Percentiles rank a stretch among this genome's conserved stretches.
Evolutionary conservation across 2,113 vertebrate genomes (phyloP).

Genomic region (Pseudois nayaur): DNA sequence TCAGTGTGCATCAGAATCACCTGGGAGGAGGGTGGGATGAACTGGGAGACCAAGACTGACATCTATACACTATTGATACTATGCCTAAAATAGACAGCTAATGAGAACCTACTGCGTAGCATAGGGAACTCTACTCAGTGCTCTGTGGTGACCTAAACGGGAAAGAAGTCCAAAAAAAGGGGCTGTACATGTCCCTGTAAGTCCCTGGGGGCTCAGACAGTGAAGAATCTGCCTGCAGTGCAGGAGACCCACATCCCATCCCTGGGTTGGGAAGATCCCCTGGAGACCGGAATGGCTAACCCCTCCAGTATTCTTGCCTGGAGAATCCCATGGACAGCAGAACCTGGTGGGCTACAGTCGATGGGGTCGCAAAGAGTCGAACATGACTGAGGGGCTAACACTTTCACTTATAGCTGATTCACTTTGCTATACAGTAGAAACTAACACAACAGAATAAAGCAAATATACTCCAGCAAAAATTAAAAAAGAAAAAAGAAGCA

Average conservation of each 20-base stretch:
- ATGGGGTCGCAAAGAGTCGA: accelerated
- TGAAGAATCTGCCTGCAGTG: background rate
- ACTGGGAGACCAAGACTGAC: background rate
- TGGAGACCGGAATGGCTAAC: background rate
- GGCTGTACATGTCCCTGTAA: background rate
- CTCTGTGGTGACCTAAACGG: background rate
- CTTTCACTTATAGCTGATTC: background rate
- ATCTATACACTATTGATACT: background rate
- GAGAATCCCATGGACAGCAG: background rate
- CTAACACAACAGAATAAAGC: background rate
- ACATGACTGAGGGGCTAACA: background rate
- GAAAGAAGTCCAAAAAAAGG: background rate
- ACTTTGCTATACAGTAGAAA: background rate
- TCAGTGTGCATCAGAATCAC: background rate
- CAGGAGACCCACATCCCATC: background rate
- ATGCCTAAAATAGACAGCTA: background rate
- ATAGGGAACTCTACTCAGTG: background rate
- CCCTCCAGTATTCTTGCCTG: background rate
- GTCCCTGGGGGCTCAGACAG: background rate
- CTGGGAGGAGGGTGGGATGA: background rate
- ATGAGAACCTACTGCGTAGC: background rate
- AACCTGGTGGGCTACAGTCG: background rate
- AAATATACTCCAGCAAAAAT: background rate
- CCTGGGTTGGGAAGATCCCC: background rate
- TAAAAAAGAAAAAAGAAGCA: background rate